Percentiles rank a stretch among this genome's conserved stretches.
Evolutionary conservation across 2,797 vertebrate genomes (phyloP).

Genomic region (Sebastes goodei): DNA sequence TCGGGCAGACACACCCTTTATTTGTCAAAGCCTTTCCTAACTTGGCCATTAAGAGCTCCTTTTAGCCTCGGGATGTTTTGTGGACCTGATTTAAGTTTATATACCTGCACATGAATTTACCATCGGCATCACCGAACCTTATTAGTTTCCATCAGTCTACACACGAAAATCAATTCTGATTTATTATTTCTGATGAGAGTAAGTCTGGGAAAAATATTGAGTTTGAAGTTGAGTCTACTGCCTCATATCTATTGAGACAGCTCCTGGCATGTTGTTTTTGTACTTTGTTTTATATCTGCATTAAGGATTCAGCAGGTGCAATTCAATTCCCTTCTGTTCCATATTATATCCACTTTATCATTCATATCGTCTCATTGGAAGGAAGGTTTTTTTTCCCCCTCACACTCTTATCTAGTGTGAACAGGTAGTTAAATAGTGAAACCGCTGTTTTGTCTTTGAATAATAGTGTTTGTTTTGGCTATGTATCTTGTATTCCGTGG

Average conservation of each 20-base stretch:
- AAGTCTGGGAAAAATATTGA: background rate
- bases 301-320: slow-evolving; percentile 10
- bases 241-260: background rate
- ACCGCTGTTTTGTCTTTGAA: background rate
- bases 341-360: background rate
- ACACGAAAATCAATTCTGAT: slow-evolving; percentile 10
- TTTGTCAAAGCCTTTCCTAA: background rate
- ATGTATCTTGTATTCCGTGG: background rate
- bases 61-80: background rate
- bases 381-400: background rate
- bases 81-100: background rate
- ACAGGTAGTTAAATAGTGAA: background rate
- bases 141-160: background rate
- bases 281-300: background rate
- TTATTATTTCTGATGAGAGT: slow-evolving; percentile 5
- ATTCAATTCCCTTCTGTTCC: background rate
- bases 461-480: background rate
- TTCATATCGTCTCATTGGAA: background rate
- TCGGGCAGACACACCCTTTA: background rate
- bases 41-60: background rate
- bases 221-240: background rate
- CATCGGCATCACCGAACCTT: background rate
- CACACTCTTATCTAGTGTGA: background rate
- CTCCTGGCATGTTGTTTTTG: background rate
- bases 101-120: background rate